These are phyloP conservation scores for Drosophila tristis DNA, from an alignment of 1,140 invertebrate genomes.

Conservation along the genomic window DNA sequence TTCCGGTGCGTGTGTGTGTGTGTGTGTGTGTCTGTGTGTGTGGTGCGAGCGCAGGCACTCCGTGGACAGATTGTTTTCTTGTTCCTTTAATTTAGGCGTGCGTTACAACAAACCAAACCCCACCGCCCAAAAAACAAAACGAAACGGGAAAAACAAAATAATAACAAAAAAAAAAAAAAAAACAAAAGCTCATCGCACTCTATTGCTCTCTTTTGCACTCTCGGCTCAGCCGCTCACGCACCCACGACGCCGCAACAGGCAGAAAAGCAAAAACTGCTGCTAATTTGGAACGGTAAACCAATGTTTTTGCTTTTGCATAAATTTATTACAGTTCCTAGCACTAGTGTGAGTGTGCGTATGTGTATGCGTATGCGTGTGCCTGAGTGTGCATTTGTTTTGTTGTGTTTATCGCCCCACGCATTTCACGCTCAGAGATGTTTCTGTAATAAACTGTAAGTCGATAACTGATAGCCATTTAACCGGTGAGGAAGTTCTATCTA, in stretches of 20 bases:
- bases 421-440: constrained; percentile 30
- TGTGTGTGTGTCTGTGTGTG: no score
- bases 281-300: constrained; percentile 79
- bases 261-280: constrained; percentile 45
- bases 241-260: constrained; percentile 27
- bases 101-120: constrained; percentile 26
- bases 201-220: constrained; percentile 36
- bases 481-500: constrained; percentile 28
- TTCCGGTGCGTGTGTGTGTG: constrained; percentile 52
- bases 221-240: constrained; percentile 40
- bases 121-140: constrained; percentile 13
- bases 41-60: not conserved
- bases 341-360: constrained; percentile 14
- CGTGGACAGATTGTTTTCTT: not conserved
- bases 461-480: constrained; percentile 22
- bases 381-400: constrained; percentile 11
- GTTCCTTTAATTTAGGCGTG: constrained; percentile 40
- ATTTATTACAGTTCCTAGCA: constrained; percentile 39
- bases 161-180: constrained; percentile 19
- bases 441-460: constrained; percentile 41
- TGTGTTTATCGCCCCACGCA: constrained; percentile 46
- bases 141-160: constrained; percentile 6
- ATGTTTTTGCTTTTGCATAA: constrained; percentile 52
- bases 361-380: constrained; percentile 15
- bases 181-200: constrained; percentile 17